These are phyloP conservation scores for Pyralis farinalis DNA, from an alignment of 2,888 invertebrate genomes.

Conservation along the genomic window DNA sequence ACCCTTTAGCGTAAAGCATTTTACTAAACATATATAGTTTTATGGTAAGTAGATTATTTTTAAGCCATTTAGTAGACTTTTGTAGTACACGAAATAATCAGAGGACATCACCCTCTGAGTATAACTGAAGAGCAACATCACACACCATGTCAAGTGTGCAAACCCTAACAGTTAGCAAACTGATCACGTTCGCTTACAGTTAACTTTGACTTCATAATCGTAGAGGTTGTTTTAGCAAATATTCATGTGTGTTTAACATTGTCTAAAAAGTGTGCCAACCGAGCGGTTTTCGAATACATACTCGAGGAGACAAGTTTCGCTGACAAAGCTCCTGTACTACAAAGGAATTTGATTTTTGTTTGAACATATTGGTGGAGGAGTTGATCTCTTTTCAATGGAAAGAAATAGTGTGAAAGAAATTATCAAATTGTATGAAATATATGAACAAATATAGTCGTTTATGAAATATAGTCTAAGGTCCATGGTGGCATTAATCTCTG, in stretches of 20 bases:
- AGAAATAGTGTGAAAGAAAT: too few relatives aligned
- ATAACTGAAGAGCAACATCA: slow-evolving; percentile 34
- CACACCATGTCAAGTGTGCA: slow-evolving; percentile 43
- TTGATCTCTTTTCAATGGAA: too few relatives aligned
- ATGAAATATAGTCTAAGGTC: too few relatives aligned
- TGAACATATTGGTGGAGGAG: neutral
- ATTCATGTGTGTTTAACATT: neutral
- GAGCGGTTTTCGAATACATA: slow-evolving; percentile 47
- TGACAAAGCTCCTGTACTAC: slow-evolving; percentile 32
- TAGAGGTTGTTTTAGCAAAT: slow-evolving; percentile 20
- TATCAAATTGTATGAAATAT: too few relatives aligned
- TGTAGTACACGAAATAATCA: neutral
- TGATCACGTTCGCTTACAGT: slow-evolving; percentile 6
- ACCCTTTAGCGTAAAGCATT: too few relatives aligned
- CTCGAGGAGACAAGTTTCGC: slow-evolving; percentile 31
- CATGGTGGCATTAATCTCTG: too few relatives aligned
- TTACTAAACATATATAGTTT: too few relatives aligned
- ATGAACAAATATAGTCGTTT: too few relatives aligned
- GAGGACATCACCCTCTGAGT: slow-evolving; percentile 22
- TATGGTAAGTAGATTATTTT: too few relatives aligned
- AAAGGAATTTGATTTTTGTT: slow-evolving; percentile 24
- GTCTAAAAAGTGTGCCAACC: slow-evolving; percentile 22
- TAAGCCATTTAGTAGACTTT: too few relatives aligned
- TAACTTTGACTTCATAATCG: slow-evolving; percentile 11
- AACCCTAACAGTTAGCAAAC: slow-evolving; percentile 29